Evolutionary conservation across 1,140 invertebrate species (phyloP).

Genomic region (Lamellibrachia luymesi): DNA sequence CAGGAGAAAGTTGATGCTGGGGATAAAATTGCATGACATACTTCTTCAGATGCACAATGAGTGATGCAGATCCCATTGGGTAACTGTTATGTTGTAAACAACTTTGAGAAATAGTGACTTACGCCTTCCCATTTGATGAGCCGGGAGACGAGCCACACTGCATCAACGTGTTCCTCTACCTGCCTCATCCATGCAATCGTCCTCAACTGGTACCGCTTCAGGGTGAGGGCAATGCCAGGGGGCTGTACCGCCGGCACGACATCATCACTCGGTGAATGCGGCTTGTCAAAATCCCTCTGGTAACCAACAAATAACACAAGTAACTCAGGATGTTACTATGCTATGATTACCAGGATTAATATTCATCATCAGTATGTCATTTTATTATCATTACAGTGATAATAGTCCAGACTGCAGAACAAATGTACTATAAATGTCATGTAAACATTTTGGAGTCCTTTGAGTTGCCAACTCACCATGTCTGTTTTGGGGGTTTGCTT

Average conservation of each 20-base stretch:
- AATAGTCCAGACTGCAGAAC: no score
- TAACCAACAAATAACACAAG: not conserved
- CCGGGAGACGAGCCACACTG: not conserved
- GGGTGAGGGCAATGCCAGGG: not conserved
- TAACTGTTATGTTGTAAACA: not conserved
- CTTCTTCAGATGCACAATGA: no score
- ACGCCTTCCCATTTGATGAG: slow-evolving; percentile 9
- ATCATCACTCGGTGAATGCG: not conserved
- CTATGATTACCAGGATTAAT: not conserved
- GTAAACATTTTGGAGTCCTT: not conserved
- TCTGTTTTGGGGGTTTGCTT: not conserved
- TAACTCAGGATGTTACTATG: not conserved
- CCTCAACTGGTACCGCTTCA: slow-evolving; percentile 13
- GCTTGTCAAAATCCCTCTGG: slow-evolving; percentile 12
- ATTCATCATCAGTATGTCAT: no score
- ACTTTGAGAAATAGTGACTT: not conserved
- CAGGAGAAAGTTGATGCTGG: no score
- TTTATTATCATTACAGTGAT: no score
- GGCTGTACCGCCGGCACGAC: not conserved
- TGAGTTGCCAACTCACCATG: slow-evolving; percentile 7
- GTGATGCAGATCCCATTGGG: no score
- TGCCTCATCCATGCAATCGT: not conserved
- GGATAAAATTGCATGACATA: no score
- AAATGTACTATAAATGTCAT: no score
- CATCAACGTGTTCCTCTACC: not conserved